phyloP scores from a whole-genome alignment of 2,888 invertebrate genomes.

The Paralinhomoeus sp. region DNA sequence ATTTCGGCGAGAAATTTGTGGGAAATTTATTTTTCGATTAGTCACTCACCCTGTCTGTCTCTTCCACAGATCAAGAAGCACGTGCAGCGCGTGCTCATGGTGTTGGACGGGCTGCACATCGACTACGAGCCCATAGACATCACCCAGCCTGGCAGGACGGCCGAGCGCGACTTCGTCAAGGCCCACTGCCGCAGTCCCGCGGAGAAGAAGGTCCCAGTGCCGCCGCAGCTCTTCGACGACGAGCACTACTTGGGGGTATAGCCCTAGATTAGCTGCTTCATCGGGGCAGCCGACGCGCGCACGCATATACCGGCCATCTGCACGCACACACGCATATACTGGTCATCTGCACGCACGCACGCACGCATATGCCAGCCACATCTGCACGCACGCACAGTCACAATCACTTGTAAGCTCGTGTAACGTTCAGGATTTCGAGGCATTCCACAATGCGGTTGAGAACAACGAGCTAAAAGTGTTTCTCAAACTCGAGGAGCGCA shows the following conservation, averaged over 20 bases:
- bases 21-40: no score
- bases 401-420: no score
- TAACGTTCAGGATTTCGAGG: no score
- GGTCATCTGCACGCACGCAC: no score
- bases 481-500: constrained; percentile 38
- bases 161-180: constrained; percentile 72
- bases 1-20: no score
- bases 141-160: constrained; percentile 66
- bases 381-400: no score
- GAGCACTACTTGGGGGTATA: constrained; percentile 66
- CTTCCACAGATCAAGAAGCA: constrained; percentile 82
- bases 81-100: constrained; percentile 73
- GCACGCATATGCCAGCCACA: no score
- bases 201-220: constrained; percentile 32
- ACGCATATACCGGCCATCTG: no score
- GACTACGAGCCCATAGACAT: constrained; percentile 72
- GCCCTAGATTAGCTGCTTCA: no score
- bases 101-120: constrained; percentile 66
- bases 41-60: no score
- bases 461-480: constrained; percentile 67
- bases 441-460: constrained; percentile 10
- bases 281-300: no score
- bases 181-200: constrained; percentile 35
- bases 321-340: no score
- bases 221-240: constrained; percentile 79